phyloP scores from a whole-genome alignment of 2,888 invertebrate genomes.

The Imbricaverruca yamaguchii region DNA sequence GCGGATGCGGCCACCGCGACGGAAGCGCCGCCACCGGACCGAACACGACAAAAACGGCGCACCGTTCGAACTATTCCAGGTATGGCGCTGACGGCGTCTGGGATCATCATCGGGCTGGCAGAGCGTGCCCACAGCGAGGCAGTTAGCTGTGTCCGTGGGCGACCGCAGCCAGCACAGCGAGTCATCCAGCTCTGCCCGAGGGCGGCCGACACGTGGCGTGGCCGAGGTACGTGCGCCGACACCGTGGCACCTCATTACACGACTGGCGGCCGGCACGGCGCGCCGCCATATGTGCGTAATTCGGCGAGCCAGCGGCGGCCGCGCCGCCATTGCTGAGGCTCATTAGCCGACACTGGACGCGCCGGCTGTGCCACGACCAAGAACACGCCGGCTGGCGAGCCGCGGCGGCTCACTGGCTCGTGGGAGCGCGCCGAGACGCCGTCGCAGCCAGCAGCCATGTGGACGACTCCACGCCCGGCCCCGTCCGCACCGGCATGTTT shows the following conservation, averaged over 20 bases:
- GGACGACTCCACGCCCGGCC: too few relatives aligned
- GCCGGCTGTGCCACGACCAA: too few relatives aligned
- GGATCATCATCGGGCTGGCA: background rate
- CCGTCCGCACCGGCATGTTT: background rate
- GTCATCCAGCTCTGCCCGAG: background rate
- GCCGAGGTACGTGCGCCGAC: background rate
- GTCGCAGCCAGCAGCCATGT: background rate
- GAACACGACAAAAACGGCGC: background rate
- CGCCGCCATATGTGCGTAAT: background rate
- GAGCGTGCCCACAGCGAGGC: background rate
- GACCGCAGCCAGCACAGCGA: background rate
- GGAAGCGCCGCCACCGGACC: background rate
- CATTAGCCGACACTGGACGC: too few relatives aligned
- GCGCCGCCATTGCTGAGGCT: too few relatives aligned
- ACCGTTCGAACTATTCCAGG: background rate
- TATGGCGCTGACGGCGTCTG: background rate
- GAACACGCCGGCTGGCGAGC: too few relatives aligned
- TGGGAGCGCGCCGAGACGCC: too few relatives aligned
- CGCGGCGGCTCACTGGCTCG: too few relatives aligned
- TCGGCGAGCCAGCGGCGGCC: background rate
- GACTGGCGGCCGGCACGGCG: background rate
- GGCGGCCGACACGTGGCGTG: too few relatives aligned
- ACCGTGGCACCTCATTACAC: background rate
- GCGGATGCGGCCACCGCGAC: background rate
- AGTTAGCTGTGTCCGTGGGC: background rate